Conservation (phyloP, 2,113 vertebrate genomes). For the Felis chaus region DNA sequence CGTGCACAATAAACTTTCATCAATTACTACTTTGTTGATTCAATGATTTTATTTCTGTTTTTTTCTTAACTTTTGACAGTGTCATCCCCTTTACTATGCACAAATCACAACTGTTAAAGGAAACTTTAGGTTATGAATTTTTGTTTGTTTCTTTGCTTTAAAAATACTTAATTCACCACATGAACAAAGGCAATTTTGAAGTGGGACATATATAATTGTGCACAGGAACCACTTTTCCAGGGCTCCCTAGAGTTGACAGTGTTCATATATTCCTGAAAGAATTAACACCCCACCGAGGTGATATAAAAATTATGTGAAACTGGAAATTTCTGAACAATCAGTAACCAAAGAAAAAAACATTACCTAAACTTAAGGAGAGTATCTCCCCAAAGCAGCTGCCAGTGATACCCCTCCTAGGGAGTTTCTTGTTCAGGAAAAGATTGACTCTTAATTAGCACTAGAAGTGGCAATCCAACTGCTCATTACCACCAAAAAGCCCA, state of each 20-base stretch:
- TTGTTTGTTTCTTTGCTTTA: neutral
- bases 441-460: neutral
- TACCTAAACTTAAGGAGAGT: neutral
- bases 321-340: neutral
- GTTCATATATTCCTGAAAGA: neutral
- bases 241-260: neutral
- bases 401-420: neutral
- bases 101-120: neutral
- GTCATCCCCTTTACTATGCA: neutral
- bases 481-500: neutral
- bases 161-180: conserved; percentile 8
- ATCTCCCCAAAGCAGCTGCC: neutral
- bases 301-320: neutral
- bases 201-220: neutral
- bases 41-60: neutral
- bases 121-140: neutral
- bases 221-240: neutral
- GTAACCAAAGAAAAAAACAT: neutral
- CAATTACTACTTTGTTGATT: neutral
- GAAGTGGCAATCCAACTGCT: neutral
- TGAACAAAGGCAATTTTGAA: neutral
- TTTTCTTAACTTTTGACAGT: neutral
- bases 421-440: neutral
- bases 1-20: neutral
- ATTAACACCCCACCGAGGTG: neutral